phyloP scores from a whole-genome alignment of 30 jellyfish, hydroid and myxozoan species.

The Aurelia sp. region DNA sequence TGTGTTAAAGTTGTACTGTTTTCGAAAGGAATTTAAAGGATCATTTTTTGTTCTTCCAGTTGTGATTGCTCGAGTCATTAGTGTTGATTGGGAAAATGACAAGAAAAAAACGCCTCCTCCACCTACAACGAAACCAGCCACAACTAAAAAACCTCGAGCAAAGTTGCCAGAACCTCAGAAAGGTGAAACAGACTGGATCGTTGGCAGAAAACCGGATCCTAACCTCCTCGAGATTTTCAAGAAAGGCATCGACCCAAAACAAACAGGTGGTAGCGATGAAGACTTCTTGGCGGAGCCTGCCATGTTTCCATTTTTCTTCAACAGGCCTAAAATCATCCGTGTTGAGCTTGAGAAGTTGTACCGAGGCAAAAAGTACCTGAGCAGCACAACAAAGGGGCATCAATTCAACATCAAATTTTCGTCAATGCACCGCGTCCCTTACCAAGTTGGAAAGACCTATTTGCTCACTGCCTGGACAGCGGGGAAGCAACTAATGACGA shows the following conservation, averaged over 20 bases:
- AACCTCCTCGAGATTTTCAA: slow-evolving; percentile 13
- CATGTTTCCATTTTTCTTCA: neutral
- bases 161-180: slow-evolving; percentile 23
- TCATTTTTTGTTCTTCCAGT: slow-evolving; percentile 10
- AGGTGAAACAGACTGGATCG: slow-evolving; percentile 27
- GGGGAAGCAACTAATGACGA: slow-evolving; percentile 31
- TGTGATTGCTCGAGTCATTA: slow-evolving; percentile 18
- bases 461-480: slow-evolving; percentile 49
- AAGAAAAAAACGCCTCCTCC: slow-evolving; percentile 1
- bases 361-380: slow-evolving; percentile 35
- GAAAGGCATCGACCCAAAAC: slow-evolving; percentile 7
- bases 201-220: slow-evolving; percentile 40
- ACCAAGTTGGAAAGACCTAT: slow-evolving; percentile 47
- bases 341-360: slow-evolving; percentile 53
- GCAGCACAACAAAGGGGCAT: slow-evolving; percentile 5
- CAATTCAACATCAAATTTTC: slow-evolving; percentile 43
- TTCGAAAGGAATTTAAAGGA: neutral
- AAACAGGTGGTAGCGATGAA: neutral
- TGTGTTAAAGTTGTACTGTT: too few species aligned
- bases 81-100: slow-evolving; percentile 58
- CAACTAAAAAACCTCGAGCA: slow-evolving; percentile 20
- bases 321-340: slow-evolving; percentile 26
- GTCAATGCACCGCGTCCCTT: slow-evolving; percentile 18
- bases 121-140: slow-evolving; percentile 23
- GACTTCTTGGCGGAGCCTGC: slow-evolving; percentile 37